Evolutionary conservation across 35 echinoderm and acorn worm genomes (phyloP), one percentile per base, ranked within the genome.

Genomic region (Chiridota heheva): DNA sequence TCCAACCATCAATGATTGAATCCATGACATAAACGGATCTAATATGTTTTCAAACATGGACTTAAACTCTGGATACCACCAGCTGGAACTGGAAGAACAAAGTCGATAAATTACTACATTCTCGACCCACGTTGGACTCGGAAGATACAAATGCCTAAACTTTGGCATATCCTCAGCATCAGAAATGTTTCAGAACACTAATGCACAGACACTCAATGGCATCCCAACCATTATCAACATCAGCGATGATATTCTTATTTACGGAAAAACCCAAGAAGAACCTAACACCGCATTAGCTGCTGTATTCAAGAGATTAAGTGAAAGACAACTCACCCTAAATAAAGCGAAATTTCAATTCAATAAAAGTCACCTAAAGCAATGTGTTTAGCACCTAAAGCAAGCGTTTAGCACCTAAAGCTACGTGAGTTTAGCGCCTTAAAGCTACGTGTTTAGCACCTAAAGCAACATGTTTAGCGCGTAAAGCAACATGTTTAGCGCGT

Each of bases 1-100:
- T n/a, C 82, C 82, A 42, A 91, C 89, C 7, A 67, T 91, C 32
- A 83, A 91, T 72, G 82, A 91, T 28, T 37, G 86, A 35, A 79
- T 91, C n/a, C 10, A 57, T 18, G 41, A 63, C 42, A 1, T 91
- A 5, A 84, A 70, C 25, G 73, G 82, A n/a, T 32, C 82, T 7
- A 73, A 41, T 7, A 30, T 81, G 29, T 91, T 91, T 42, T 70
- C 60, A 34, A 81, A 86, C 32, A 5, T 91, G 1, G 89, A 91
- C 28, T 28, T 86, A 0, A 86, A 91, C 40, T 73, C 89, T 22
- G 82, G 89, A 2, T 91, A 91, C 35, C 72, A 87, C 29, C 84
- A 78, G 46, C 3, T 78, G 1, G 36, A 30, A 15, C 72, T 87
- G 4, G 69, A 60, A n/a, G n/a, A 7, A 25, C 40, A 35, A 55